phyloP scores from a whole-genome alignment of 2,888 invertebrate species.

The Ennomos quercinarius region DNA sequence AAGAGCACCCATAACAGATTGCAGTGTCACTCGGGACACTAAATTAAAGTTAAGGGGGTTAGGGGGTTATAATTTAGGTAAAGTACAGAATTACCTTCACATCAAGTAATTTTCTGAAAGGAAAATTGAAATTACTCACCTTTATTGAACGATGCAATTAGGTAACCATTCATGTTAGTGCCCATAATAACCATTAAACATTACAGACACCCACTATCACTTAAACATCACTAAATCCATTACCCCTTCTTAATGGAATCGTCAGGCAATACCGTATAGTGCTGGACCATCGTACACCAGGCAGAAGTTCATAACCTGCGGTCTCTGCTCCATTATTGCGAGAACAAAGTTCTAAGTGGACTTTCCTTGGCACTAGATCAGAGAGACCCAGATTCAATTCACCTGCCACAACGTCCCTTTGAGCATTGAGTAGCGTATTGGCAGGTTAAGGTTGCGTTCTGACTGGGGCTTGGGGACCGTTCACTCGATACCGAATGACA shows the following conservation, averaged over 20 bases:
- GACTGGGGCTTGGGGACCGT: conserved; percentile 21
- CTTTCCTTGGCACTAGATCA: conserved; percentile 56
- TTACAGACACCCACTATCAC: conserved; percentile 5
- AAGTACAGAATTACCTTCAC: too few relatives aligned
- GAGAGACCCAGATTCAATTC: conserved; percentile 71
- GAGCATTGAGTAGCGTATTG: conserved; percentile 55
- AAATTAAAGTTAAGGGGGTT: too few relatives aligned
- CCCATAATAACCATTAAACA: conserved; percentile 7
- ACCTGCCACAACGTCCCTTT: conserved; percentile 66
- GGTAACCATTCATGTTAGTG: not conserved
- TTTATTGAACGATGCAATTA: too few relatives aligned
- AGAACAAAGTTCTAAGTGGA: conserved; percentile 73
- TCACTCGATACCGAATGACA: not conserved
- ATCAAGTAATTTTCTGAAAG: too few relatives aligned
- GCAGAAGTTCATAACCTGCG: conserved; percentile 61
- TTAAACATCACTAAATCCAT: conserved; percentile 10
- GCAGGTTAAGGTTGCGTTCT: conserved; percentile 51
- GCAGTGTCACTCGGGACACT: too few relatives aligned
- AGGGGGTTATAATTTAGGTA: too few relatives aligned
- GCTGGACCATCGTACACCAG: conserved; percentile 17
- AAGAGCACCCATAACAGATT: too few relatives aligned
- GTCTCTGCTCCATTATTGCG: conserved; percentile 74
- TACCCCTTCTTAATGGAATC: conserved; percentile 39
- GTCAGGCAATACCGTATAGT: conserved; percentile 45
- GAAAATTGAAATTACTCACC: too few relatives aligned